Conservation (phyloP, 2,113 vertebrate species). For the Stigmatopora nigra region DNA sequence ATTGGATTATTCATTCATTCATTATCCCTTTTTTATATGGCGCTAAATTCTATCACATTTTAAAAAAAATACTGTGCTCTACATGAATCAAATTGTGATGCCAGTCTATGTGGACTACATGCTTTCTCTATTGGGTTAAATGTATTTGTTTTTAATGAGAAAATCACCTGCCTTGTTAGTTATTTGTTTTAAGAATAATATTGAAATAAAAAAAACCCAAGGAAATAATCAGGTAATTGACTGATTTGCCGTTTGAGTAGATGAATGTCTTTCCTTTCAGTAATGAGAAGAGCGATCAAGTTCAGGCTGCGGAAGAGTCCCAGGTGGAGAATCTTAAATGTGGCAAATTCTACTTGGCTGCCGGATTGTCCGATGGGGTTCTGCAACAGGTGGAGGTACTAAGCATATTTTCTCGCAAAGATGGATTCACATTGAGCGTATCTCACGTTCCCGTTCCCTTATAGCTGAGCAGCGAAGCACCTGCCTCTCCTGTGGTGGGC, state of each 20-base stretch:
- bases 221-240: background rate
- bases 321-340: constrained; percentile 69
- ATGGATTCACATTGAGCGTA: background rate
- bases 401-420: background rate
- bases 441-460: background rate
- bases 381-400: constrained; percentile 80
- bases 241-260: background rate
- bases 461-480: constrained; percentile 75
- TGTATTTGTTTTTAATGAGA: no score
- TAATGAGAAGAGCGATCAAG: constrained; percentile 56
- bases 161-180: no score
- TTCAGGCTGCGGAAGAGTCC: constrained; percentile 63
- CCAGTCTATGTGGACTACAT: no score
- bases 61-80: no score
- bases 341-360: constrained; percentile 77
- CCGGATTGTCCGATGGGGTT: constrained; percentile 65
- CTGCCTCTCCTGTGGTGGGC: constrained; percentile 64
- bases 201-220: background rate
- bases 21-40: no score
- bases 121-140: no score
- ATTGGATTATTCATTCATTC: no score
- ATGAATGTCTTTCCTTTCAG: constrained; percentile 19
- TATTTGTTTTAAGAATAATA: background rate
- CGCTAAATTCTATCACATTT: no score
- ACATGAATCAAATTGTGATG: no score